phyloP scores from a whole-genome alignment of 2,113 vertebrate species.

The Tor tambroides region DNA sequence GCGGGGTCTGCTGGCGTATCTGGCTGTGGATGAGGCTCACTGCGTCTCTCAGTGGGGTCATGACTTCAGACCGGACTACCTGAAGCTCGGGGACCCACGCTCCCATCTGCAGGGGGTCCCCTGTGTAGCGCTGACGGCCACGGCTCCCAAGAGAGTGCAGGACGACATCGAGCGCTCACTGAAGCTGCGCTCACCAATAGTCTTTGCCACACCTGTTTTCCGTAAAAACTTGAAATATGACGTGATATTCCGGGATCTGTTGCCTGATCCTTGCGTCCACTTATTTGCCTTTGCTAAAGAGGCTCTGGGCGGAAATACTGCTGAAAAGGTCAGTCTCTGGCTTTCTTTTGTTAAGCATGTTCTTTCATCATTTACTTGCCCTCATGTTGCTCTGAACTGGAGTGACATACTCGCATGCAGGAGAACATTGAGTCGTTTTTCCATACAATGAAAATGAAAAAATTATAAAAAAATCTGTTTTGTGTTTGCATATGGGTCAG shows the following conservation, averaged over 20 bases:
- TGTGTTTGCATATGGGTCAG: too few relatives aligned
- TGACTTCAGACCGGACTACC: conserved; percentile 94
- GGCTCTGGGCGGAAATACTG: conserved; percentile 67
- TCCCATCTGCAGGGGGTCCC: conserved; percentile 74
- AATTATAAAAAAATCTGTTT: too few relatives aligned
- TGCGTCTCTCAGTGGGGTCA: conserved; percentile 99
- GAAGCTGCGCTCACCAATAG: conserved; percentile 77
- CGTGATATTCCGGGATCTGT: conserved; percentile 90
- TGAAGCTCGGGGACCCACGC: conserved; percentile 86
- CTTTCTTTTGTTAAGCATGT: too few relatives aligned
- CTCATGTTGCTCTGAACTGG: too few relatives aligned
- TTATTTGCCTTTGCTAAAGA: conserved; percentile 86
- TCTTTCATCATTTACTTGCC: too few relatives aligned
- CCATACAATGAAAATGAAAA: too few relatives aligned
- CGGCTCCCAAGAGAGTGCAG: conserved; percentile 87
- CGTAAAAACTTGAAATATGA: conserved; percentile 92
- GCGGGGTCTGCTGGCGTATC: conserved; percentile 85
- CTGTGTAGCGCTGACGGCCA: conserved; percentile 93
- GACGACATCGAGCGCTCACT: conserved; percentile 84
- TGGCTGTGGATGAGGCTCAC: conserved; percentile 95
- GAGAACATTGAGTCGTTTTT: too few relatives aligned
- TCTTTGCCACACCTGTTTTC: conserved; percentile 89
- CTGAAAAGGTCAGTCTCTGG: conserved; percentile 44
- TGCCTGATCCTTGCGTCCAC: conserved; percentile 81
- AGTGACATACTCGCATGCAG: too few relatives aligned